These are phyloP conservation scores for Galeopterus variegatus DNA, from an alignment of 2,113 vertebrate species.

Conservation along the genomic window DNA sequence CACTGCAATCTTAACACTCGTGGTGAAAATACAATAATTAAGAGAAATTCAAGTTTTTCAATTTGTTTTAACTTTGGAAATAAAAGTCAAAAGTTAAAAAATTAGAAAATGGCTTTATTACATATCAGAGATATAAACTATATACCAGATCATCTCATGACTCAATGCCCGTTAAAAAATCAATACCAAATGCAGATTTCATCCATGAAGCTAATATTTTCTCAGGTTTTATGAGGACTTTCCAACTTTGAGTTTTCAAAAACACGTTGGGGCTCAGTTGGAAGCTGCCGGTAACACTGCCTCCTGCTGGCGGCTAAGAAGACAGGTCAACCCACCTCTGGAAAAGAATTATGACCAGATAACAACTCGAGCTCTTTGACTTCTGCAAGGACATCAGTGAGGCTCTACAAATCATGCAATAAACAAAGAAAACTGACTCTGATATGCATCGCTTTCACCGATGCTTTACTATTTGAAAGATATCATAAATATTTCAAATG, in stretches of 20 bases:
- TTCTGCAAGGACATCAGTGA: not conserved
- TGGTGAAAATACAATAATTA: not conserved
- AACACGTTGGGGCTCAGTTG: not conserved
- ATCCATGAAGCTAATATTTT: not conserved
- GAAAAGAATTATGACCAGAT: not conserved
- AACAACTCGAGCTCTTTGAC: not conserved
- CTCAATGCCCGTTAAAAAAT: not conserved
- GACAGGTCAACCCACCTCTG: fast-evolving
- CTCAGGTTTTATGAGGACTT: slow-evolving; percentile 13
- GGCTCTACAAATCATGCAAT: not conserved
- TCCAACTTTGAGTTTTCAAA: not conserved
- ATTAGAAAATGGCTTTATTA: not conserved
- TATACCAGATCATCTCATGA: not conserved
- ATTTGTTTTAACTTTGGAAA: slow-evolving; percentile 46
- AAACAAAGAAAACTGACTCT: not conserved
- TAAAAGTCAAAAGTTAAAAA: slow-evolving; percentile 38
- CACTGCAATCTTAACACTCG: not conserved
- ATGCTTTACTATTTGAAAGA: not conserved
- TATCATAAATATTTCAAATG: not conserved
- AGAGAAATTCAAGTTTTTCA: not conserved
- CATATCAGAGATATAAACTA: not conserved
- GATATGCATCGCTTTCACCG: not conserved
- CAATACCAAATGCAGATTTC: slow-evolving; percentile 14
- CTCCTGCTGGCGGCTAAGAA: not conserved
- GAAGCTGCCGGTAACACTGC: not conserved